Conservation (phyloP, 2,113 vertebrate genomes). For the Platysternon megacephalum region DNA sequence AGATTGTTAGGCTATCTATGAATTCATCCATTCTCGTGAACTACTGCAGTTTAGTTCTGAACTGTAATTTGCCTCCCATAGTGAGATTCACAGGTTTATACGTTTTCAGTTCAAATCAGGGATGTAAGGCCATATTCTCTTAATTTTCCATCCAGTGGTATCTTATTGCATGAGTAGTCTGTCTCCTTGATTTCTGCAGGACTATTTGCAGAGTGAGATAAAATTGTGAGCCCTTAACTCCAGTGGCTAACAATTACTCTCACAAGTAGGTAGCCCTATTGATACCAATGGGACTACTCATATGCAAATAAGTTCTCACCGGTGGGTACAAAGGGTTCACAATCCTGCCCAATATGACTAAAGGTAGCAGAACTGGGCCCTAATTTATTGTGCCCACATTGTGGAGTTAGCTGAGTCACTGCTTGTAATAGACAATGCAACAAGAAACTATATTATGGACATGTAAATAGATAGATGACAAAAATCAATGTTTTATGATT, state of each 20-base stretch:
- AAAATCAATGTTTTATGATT: conserved; percentile 36
- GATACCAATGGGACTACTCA: neutral
- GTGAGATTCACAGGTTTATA: neutral
- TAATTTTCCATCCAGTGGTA: rapidly evolving
- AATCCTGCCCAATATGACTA: conserved; percentile 41
- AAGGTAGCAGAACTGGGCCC: conserved; percentile 59
- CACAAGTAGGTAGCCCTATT: neutral
- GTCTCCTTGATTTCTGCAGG: neutral
- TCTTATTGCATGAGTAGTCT: neutral
- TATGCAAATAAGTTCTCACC: conserved; percentile 41
- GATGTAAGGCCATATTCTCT: neutral
- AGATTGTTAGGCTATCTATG: neutral
- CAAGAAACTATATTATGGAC: conserved; percentile 24
- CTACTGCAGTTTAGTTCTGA: neutral
- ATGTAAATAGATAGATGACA: conserved; percentile 51
- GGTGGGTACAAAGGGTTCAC: neutral
- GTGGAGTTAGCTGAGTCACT: neutral
- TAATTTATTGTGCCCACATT: conserved; percentile 8
- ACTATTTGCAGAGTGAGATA: neutral
- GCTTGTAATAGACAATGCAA: conserved; percentile 25
- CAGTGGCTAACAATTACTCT: neutral
- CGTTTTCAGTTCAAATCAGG: neutral
- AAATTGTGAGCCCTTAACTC: neutral
- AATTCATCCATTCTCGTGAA: rapidly evolving
- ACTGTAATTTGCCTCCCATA: neutral